Conservation (phyloP, 2,797 vertebrate species). For the Miopithecus talapoin region DNA sequence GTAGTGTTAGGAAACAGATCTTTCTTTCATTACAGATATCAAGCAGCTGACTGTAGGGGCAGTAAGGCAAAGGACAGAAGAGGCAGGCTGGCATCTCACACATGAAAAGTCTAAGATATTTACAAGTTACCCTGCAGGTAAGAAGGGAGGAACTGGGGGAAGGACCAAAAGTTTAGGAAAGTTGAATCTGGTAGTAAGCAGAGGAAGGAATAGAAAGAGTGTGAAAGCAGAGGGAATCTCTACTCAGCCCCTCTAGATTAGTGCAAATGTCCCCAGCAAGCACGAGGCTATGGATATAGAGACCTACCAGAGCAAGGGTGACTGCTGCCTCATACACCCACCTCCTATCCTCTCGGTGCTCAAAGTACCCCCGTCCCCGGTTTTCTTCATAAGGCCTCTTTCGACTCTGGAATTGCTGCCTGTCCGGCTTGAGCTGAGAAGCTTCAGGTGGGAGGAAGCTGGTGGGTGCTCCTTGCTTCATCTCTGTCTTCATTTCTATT, state of each 20-base stretch:
- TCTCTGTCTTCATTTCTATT: constrained; percentile 83
- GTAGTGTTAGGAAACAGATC: not conserved
- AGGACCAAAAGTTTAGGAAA: not conserved
- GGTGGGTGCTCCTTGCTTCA: constrained; percentile 85
- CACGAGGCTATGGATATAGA: not conserved
- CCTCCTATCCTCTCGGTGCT: constrained; percentile 94
- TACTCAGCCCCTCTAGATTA: not conserved
- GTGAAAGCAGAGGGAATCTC: not conserved
- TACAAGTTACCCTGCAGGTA: not conserved
- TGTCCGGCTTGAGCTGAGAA: constrained; percentile 82
- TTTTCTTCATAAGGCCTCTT: constrained; percentile 90
- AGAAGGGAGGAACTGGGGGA: not conserved
- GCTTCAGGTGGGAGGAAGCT: constrained; percentile 69
- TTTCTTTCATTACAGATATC: not conserved
- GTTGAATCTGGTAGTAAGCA: not conserved
- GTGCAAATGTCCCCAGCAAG: not conserved
- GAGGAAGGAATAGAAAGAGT: not conserved
- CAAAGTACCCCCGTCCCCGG: constrained; percentile 90
- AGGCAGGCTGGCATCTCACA: not conserved
- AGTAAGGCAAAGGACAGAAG: not conserved
- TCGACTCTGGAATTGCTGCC: constrained; percentile 83
- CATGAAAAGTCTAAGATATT: not conserved
- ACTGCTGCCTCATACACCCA: constrained; percentile 60
- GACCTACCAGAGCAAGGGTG: not conserved
- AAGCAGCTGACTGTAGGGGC: not conserved